Evolutionary conservation across 2,113 vertebrate genomes (phyloP).

Genomic region (Hippocampus abdominalis): DNA sequence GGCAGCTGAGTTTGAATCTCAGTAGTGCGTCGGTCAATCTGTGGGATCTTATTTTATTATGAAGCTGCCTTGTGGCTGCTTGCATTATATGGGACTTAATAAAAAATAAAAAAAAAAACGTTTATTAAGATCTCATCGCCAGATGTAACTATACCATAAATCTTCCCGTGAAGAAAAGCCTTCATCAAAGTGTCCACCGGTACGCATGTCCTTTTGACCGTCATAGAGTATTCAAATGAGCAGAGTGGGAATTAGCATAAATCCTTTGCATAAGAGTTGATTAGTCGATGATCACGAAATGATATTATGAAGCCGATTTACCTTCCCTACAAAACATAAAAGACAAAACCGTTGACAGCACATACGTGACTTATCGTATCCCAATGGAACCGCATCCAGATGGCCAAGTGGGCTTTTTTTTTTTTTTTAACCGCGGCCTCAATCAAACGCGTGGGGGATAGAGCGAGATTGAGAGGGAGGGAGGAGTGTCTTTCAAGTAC

Average conservation of each 20-base stretch:
- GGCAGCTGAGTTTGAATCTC: too few relatives aligned
- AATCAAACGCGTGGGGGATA: slow-evolving; percentile 18
- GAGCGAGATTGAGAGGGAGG: not conserved
- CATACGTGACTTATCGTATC: not conserved
- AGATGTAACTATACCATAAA: not conserved
- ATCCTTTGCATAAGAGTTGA: not conserved
- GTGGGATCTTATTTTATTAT: not conserved
- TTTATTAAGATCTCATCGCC: not conserved
- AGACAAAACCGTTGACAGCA: not conserved
- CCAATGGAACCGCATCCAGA: slow-evolving; percentile 14
- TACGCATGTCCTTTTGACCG: not conserved
- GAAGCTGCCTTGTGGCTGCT: not conserved
- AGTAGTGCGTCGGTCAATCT: too few relatives aligned
- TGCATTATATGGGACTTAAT: not conserved
- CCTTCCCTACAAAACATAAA: not conserved
- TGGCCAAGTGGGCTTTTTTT: slow-evolving; percentile 10
- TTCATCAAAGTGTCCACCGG: not conserved
- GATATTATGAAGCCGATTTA: not conserved
- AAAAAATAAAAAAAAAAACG: not conserved
- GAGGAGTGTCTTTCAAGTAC: slow-evolving; percentile 27
- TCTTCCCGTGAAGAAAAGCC: not conserved
- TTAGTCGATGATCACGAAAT: not conserved
- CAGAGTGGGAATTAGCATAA: too few relatives aligned
- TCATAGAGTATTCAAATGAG: not conserved
- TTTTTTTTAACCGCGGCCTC: slow-evolving; percentile 30